A percentile compares a stretch with the other conserved stretches of the same genome.
phyloP scores from a whole-genome alignment of 2,113 vertebrate genomes.

The Himantopus leucocephalus region DNA sequence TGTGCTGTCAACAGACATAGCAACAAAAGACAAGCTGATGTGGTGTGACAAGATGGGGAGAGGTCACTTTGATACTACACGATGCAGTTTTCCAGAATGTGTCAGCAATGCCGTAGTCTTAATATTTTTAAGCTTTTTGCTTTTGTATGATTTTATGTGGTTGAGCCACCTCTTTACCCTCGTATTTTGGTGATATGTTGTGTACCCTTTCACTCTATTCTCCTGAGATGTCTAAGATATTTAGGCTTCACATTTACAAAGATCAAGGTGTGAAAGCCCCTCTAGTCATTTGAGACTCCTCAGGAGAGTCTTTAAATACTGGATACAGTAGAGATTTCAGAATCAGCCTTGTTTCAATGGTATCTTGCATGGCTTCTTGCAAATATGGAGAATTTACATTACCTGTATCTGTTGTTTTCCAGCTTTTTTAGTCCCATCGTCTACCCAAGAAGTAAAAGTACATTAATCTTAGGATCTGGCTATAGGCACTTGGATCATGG shows the following conservation, averaged over 20 bases:
- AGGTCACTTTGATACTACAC: background rate
- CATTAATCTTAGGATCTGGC: background rate
- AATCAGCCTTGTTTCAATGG: background rate
- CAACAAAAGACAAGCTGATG: constrained; percentile 33
- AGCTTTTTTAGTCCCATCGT: background rate
- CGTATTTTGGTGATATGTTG: background rate
- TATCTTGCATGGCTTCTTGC: background rate
- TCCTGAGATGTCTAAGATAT: background rate
- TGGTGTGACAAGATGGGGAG: background rate
- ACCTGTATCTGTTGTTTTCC: background rate
- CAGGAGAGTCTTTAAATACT: background rate
- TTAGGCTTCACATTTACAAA: background rate
- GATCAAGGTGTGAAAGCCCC: background rate
- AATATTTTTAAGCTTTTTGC: background rate
- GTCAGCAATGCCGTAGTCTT: background rate
- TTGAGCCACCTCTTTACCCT: background rate
- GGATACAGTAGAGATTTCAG: background rate
- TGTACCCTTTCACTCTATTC: fast-evolving
- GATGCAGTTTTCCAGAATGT: background rate
- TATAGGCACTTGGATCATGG: background rate
- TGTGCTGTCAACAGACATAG: background rate
- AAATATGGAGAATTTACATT: background rate
- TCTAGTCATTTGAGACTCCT: background rate
- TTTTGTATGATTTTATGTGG: background rate
- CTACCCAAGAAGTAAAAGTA: background rate